phyloP scores from a whole-genome alignment of 2,113 vertebrate genomes.

The Phaethon lepturus region DNA sequence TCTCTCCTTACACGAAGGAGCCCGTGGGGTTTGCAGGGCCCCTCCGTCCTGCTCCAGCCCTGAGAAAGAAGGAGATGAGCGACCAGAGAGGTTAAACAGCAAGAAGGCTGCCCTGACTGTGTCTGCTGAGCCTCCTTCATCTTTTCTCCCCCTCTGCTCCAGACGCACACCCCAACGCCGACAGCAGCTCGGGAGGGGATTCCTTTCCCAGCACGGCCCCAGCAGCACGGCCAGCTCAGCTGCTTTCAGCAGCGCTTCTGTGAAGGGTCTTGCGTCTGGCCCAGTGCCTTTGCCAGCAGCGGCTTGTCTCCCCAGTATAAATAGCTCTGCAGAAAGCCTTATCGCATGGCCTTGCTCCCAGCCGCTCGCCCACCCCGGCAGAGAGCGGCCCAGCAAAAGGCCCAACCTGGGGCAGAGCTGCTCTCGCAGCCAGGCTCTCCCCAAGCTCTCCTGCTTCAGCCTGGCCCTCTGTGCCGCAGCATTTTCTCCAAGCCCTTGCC shows the following conservation, averaged over 20 bases:
- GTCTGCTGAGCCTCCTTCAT: not conserved
- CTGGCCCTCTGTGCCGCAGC: not conserved
- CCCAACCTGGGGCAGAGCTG: not conserved
- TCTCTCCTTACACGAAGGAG: not conserved
- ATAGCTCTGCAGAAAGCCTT: not conserved
- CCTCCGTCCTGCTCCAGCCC: fast-evolving
- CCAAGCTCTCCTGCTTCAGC: not conserved
- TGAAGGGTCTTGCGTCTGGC: not conserved
- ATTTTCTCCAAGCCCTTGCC: not conserved
- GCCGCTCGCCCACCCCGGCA: not conserved
- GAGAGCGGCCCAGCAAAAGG: fast-evolving
- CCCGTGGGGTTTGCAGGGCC: not conserved
- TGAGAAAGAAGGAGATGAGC: not conserved
- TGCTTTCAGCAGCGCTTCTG: fast-evolving
- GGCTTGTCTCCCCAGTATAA: not conserved
- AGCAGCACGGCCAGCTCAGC: not conserved
- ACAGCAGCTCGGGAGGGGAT: not conserved
- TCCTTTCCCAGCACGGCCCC: not conserved
- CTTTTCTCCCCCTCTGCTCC: not conserved
- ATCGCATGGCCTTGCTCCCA: not conserved
- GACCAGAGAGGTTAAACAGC: not conserved
- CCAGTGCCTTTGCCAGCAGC: not conserved
- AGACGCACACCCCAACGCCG: fast-evolving
- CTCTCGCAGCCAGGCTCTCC: not conserved
- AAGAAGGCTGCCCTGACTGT: not conserved